Conservation (phyloP, 2,797 vertebrate species). For the Phylloscopus collybita region DNA sequence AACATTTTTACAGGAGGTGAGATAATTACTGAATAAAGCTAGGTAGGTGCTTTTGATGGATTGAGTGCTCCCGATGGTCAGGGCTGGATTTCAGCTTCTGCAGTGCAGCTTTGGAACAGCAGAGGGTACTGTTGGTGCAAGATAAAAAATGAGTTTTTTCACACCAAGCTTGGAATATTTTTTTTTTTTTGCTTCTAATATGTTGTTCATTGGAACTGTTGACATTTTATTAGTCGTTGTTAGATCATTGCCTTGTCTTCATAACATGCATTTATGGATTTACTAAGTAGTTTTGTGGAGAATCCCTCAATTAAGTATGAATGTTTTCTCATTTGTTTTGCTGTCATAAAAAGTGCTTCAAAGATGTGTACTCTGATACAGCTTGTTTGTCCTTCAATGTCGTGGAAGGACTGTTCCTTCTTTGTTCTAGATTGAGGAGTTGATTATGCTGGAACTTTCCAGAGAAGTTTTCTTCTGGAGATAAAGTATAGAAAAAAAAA, state of each 20-base stretch:
- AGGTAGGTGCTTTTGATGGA: background rate
- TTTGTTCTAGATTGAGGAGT: background rate
- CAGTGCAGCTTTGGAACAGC: conserved; percentile 19
- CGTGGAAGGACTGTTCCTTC: background rate
- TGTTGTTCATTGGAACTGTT: background rate
- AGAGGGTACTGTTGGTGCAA: conserved; percentile 66
- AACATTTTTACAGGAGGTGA: background rate
- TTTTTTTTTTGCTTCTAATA: background rate
- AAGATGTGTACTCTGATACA: background rate
- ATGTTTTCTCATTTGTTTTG: background rate
- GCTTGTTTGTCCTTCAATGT: background rate
- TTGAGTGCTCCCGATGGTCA: background rate
- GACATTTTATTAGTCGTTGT: background rate
- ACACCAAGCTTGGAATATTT: background rate
- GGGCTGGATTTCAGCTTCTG: background rate
- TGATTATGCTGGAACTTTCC: background rate
- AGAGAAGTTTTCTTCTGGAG: background rate
- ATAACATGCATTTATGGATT: background rate
- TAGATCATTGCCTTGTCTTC: rapidly evolving
- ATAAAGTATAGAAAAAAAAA: background rate
- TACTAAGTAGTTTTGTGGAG: background rate
- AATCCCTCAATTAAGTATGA: background rate
- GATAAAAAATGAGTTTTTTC: background rate
- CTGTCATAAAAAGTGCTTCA: background rate
- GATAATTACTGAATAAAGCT: background rate